Evolutionary conservation across 2,888 invertebrate genomes (phyloP).

Genomic region (Ophonus ardosiacus): DNA sequence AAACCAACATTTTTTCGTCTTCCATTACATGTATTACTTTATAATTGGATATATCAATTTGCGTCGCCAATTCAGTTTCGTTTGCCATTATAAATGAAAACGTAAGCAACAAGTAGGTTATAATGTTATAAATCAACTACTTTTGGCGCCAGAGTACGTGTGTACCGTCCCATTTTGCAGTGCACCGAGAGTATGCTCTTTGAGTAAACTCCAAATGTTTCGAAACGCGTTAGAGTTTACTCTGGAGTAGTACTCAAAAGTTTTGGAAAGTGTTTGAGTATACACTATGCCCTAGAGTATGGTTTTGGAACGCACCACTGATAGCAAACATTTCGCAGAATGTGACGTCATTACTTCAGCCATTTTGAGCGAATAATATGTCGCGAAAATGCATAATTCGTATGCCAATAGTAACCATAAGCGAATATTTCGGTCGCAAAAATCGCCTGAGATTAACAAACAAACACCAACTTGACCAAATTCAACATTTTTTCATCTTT

Average conservation of each 20-base stretch:
- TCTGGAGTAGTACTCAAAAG: background rate
- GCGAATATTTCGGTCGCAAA: no score
- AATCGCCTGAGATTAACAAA: no score
- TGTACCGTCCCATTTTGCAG: conserved; percentile 7
- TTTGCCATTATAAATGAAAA: background rate
- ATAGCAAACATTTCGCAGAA: no score
- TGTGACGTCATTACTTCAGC: no score
- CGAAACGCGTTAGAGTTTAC: background rate
- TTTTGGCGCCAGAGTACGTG: background rate
- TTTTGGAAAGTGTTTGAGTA: background rate
- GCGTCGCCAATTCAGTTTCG: no score
- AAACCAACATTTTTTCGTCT: no score
- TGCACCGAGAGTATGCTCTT: conserved; percentile 2
- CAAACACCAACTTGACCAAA: background rate
- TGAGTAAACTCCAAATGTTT: background rate
- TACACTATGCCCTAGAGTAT: background rate
- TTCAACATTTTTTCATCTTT: background rate
- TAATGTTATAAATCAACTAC: no score
- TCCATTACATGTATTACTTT: no score
- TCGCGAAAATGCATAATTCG: no score
- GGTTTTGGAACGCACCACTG: conserved; percentile 13
- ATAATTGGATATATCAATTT: no score
- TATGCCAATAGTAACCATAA: no score
- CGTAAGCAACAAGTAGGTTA: background rate
- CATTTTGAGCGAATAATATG: no score